Evolutionary conservation across 2,113 vertebrate genomes (phyloP), one percentile per base, ranked within the genome.

Genomic region (Corythornis cristatus): DNA sequence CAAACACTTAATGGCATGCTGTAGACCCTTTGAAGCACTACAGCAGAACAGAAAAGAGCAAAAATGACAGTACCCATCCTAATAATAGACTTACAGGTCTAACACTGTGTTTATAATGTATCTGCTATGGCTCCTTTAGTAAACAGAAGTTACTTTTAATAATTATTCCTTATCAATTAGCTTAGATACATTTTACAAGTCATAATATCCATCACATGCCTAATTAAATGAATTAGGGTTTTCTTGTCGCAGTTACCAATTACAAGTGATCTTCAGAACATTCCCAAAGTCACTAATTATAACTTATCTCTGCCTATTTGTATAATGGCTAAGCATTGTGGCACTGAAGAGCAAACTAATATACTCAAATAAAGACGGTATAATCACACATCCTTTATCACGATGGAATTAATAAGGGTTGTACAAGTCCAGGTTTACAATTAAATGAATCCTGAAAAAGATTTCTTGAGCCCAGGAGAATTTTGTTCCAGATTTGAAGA

Each of bases 121-220:
- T 76, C 78, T 78, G 54, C 73, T 61, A 58, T 18, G 2, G 3
- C 10, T 87, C 14, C 82, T 80, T 88, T 35, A 75, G n/a, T 64
- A 66, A 92, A 89, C 50, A 93, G 61, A 80, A 37, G 5, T 62
- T 6, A 12, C 46, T 71, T 89, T 31, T 80, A 76, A 43, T 96
- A 89, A 95, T 78, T 85, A 72, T 67, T 88, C 66, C 61, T 95
- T 94, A 96, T 96, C 95, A 94, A 89, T 96, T 92, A 93, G 83
- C 90, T 92, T 88, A 88, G 87, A 86, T 86, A 64, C 18, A 67
- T 85, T 96, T 96, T 96, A 97, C 93, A 96, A 96, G 68, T 72
- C 37, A 9, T 91, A 86, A 85, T 95, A 95, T 50, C 40, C 42
- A 80, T 89, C 66, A 77, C 57, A 54, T n/a, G 82, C 46, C 57